These are phyloP conservation scores for Timandra comae DNA, from an alignment of 2,888 invertebrate genomes.

Conservation along the genomic window DNA sequence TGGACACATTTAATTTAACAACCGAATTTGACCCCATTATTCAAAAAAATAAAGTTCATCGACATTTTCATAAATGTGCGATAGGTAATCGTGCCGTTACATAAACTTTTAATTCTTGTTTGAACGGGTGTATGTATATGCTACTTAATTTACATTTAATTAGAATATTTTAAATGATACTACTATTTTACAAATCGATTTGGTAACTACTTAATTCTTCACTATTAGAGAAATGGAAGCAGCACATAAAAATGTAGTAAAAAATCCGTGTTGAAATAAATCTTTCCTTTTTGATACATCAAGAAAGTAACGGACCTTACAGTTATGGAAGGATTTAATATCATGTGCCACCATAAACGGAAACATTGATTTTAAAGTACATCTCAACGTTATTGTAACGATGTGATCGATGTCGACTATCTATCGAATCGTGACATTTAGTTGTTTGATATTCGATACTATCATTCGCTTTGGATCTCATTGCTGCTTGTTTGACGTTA, in stretches of 20 bases:
- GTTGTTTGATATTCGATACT: constrained; percentile 14
- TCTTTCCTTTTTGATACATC: no score
- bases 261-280: not conserved
- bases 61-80: constrained; percentile 7
- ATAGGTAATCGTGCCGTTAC: no score
- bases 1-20: constrained; percentile 22
- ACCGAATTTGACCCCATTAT: constrained; percentile 20
- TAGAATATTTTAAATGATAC: no score
- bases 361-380: constrained; percentile 32
- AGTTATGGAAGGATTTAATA: constrained; percentile 67
- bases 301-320: constrained; percentile 50
- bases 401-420: constrained; percentile 33
- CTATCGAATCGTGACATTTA: constrained; percentile 28
- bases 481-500: no score
- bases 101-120: no score
- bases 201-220: no score
- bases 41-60: constrained; percentile 21
- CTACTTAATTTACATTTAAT: no score
- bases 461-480: constrained; percentile 12
- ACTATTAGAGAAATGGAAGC: no score
- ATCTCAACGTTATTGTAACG: constrained; percentile 11
- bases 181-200: no score
- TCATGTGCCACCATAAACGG: constrained; percentile 53
- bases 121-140: no score
- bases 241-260: not conserved